A percentile compares a stretch with the other conserved stretches of the same genome.
These are phyloP conservation scores for Rattus norvegicus DNA, from an alignment of 2,113 vertebrate genomes.

Conservation along the genomic window DNA sequence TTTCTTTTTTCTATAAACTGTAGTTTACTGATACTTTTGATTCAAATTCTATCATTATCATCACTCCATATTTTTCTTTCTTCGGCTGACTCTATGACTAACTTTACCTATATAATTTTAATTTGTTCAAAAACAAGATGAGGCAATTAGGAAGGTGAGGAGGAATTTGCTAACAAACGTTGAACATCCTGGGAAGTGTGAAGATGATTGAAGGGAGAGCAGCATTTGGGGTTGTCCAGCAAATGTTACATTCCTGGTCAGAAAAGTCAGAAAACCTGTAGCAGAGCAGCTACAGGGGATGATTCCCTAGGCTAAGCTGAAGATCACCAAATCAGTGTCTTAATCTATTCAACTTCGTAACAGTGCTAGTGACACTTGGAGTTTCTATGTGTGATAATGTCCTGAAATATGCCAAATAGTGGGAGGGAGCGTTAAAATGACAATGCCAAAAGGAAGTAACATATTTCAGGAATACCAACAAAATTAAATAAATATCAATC, in stretches of 20 bases:
- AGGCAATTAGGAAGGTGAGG: not conserved
- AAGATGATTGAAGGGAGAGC: constrained; percentile 1
- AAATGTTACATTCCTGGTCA: not conserved
- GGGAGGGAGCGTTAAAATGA: constrained; percentile 8
- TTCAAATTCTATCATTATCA: not conserved
- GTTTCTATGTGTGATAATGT: constrained; percentile 29
- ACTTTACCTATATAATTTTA: constrained; percentile 26
- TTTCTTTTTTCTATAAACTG: constrained; percentile 35
- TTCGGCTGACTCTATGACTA: not conserved
- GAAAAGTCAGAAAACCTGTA: constrained; percentile 19
- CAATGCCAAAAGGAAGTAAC: constrained; percentile 28
- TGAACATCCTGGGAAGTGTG: not conserved
- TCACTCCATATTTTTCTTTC: not conserved
- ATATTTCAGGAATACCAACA: not conserved
- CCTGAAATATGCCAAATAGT: constrained; percentile 9
- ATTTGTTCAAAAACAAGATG: constrained; percentile 29
- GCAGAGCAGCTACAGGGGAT: not conserved
- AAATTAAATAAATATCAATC: constrained; percentile 31
- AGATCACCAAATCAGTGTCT: not conserved
- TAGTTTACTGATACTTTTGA: constrained; percentile 13
- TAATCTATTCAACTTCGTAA: not conserved
- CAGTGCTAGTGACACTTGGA: not conserved
- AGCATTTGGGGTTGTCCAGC: not conserved
- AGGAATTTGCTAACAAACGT: not conserved
- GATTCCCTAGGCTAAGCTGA: not conserved